Evolutionary conservation across 2,113 vertebrate genomes (phyloP), one percentile per base, ranked within the genome.

Genomic region (Verasper variegatus): DNA sequence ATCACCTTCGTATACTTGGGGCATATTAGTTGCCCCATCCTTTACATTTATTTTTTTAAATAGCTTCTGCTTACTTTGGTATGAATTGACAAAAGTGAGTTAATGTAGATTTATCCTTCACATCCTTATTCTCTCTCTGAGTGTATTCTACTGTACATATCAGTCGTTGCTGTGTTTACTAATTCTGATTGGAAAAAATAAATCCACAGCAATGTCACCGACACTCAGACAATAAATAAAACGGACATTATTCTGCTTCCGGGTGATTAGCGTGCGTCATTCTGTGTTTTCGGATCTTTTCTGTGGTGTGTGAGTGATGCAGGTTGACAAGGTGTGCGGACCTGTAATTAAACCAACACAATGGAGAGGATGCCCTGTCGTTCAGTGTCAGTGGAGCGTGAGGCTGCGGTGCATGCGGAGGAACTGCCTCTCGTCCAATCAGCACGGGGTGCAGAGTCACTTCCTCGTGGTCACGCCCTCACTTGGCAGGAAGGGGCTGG

Each of bases 401-500:
- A 27, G 57, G 45, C 40, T 11, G 59, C 63, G 72, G 47, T 61
- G 40, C 23, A 35, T 40, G 4, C 70, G 42, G 31, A 80, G 23
- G 68, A 80, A 62, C 49, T 47, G 3, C 68, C 68, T 55, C 65
- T 82, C 66, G 73, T 8, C 91, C 90, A 93, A 92, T 91, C 82
- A 90, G 81, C 60, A 70, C 49, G 14, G 24, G 11, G 69, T 24
- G 21, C 23, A 27, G 59, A 77, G 52, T 79, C 85, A 85, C 89
- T 91, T 89, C 92, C 90, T 71, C 7, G 5, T 81, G 40, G 77
- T 58, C 21, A 5, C 63, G 56, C 3, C 91, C 89, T 66, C 86
- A 85, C 91, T 77, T 81, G 87, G 84, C 58, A 82, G 5, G 27
- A 63, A 68, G 81, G 74, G 91, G 87, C 58, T 0, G 88, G 71